Percentiles rank a stretch among this genome's conserved stretches.
phyloP scores from a whole-genome alignment of 2,888 invertebrate genomes.

The Hanleya hanleyi region DNA sequence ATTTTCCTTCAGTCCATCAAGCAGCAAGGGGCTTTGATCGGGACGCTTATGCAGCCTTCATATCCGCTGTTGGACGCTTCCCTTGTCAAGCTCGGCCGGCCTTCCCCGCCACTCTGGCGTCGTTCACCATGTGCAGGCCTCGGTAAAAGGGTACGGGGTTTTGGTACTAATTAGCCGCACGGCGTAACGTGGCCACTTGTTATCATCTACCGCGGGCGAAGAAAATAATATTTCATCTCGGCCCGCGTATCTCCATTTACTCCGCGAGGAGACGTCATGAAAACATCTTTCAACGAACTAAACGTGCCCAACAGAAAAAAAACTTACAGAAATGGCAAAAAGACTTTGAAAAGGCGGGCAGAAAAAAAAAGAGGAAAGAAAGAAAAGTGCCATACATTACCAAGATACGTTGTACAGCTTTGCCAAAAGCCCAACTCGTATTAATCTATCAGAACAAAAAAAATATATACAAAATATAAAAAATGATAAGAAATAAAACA shows the following conservation, averaged over 20 bases:
- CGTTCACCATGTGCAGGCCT: neutral
- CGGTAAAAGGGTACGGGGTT: neutral
- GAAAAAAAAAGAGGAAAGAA: neutral
- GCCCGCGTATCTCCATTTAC: too few relatives aligned
- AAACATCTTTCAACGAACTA: neutral
- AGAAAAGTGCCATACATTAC: too few relatives aligned
- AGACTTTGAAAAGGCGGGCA: neutral
- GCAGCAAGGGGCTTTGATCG: conserved; percentile 5
- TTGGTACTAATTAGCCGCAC: neutral
- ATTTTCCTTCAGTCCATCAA: neutral
- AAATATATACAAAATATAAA: too few relatives aligned
- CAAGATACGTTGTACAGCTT: too few relatives aligned
- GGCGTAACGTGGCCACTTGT: neutral
- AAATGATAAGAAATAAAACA: too few relatives aligned
- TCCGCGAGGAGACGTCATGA: neutral
- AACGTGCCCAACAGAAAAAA: too few relatives aligned
- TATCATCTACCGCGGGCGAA: neutral
- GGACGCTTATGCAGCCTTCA: neutral
- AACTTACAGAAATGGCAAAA: too few relatives aligned
- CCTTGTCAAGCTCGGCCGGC: neutral
- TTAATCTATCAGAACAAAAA: too few relatives aligned
- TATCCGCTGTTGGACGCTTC: neutral
- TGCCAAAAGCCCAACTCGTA: too few relatives aligned
- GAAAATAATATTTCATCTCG: conserved; percentile 7
- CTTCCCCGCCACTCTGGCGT: conserved; percentile 5